Conservation (phyloP, 2,888 invertebrate genomes). For the Neuroscelio doddi region DNA sequence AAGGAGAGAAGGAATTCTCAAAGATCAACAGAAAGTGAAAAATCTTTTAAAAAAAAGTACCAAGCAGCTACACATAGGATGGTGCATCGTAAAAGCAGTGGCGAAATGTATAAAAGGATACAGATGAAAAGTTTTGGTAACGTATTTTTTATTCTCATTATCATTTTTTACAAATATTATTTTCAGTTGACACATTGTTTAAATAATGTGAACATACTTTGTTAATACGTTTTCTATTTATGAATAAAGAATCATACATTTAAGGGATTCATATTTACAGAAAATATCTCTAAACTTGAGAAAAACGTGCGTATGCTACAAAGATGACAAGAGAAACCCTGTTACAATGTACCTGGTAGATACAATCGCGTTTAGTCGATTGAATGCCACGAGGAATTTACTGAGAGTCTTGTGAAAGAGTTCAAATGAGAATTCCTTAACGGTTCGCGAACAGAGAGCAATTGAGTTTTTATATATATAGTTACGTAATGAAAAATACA, state of each 20-base stretch:
- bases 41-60: constrained; percentile 88
- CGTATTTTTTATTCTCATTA: constrained; percentile 59
- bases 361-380: constrained; percentile 61
- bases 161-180: no score
- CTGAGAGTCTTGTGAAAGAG: constrained; percentile 45
- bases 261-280: neutral
- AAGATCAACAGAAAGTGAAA: constrained; percentile 85
- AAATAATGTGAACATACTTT: no score
- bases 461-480: neutral
- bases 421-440: neutral
- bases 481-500: no score
- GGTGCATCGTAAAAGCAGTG: constrained; percentile 90
- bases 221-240: no score
- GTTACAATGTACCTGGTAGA: constrained; percentile 70
- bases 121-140: constrained; percentile 89
- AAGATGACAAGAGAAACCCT: constrained; percentile 43
- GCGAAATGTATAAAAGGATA: constrained; percentile 91
- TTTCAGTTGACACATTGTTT: no score
- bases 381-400: constrained; percentile 65
- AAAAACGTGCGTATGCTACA: neutral
- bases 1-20: constrained; percentile 73
- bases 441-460: neutral
- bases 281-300: neutral
- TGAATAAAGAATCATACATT: constrained; percentile 5
- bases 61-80: constrained; percentile 91